Conservation (phyloP, 2,797 vertebrate genomes). For the Ctenosaura bakeri region DNA sequence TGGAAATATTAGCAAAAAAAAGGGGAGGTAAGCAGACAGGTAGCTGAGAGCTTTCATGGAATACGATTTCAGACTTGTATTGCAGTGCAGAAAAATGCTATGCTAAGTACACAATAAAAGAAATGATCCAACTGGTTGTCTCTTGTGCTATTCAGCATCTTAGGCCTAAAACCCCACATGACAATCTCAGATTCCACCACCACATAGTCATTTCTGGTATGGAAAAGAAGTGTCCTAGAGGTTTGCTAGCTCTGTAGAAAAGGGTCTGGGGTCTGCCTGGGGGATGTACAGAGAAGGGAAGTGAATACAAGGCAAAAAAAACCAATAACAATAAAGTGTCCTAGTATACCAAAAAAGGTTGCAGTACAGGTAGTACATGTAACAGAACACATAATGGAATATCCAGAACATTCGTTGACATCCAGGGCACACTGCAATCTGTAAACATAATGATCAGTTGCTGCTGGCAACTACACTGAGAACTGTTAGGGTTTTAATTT, state of each 20-base stretch:
- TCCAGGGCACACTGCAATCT: background rate
- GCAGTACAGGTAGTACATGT: background rate
- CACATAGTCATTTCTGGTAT: no score
- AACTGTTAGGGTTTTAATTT: background rate
- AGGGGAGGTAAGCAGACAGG: background rate
- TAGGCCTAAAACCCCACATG: background rate
- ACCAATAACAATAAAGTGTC: background rate
- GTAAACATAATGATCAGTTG: background rate
- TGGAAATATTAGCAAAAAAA: background rate
- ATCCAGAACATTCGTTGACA: background rate
- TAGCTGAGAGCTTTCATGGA: background rate
- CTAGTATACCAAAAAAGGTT: background rate
- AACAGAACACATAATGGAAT: background rate
- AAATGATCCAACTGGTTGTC: background rate
- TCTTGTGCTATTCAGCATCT: background rate
- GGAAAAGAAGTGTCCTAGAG: no score
- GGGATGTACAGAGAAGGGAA: no score
- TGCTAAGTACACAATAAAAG: no score
- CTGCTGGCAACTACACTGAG: background rate
- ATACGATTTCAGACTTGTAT: background rate
- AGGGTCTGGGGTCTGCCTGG: no score
- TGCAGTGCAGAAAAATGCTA: background rate
- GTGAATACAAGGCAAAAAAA: background rate
- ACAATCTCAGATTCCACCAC: no score
- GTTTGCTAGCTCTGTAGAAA: no score